These are phyloP conservation scores for Oxycera nigricornis DNA, from an alignment of 2,888 invertebrate species.

Conservation along the genomic window DNA sequence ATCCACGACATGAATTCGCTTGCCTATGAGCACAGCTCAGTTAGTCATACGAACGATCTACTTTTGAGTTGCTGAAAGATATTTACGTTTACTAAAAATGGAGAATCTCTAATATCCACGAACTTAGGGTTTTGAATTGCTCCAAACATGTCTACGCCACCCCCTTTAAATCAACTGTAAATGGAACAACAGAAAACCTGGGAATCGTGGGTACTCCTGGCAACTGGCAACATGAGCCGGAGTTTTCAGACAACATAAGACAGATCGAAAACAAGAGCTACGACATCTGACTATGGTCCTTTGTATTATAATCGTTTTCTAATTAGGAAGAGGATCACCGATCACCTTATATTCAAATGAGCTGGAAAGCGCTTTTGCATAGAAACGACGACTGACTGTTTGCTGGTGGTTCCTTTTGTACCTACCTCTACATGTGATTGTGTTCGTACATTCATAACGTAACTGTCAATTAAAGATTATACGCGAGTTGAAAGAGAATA, in stretches of 20 bases:
- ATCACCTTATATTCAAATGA: slow-evolving; percentile 44
- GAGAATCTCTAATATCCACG: too few species aligned
- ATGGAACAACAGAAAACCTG: slow-evolving; percentile 14
- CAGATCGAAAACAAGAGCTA: slow-evolving; percentile 39
- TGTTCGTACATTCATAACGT: background rate
- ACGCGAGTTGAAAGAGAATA: background rate
- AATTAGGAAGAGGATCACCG: slow-evolving; percentile 43
- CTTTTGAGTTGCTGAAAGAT: too few species aligned
- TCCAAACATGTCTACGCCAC: background rate
- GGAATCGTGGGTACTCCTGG: slow-evolving; percentile 23
- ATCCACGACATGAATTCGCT: too few species aligned
- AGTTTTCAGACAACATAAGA: slow-evolving; percentile 19
- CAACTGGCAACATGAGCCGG: slow-evolving; percentile 8
- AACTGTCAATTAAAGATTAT: background rate
- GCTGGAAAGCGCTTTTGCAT: slow-evolving; percentile 1
- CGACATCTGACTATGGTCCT: slow-evolving; percentile 41
- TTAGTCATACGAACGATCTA: too few species aligned
- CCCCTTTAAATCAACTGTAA: slow-evolving; percentile 5
- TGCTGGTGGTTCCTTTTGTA: background rate
- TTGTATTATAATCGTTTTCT: slow-evolving; percentile 47
- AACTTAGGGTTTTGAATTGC: too few species aligned
- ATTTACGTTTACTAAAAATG: too few species aligned
- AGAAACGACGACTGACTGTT: background rate
- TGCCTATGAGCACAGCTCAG: too few species aligned
- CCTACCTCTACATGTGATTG: background rate